Percentiles rank a stretch among this genome's conserved stretches.
These are phyloP conservation scores for Xyliphius kryptos DNA, from an alignment of 2,113 vertebrate species.

Conservation along the genomic window DNA sequence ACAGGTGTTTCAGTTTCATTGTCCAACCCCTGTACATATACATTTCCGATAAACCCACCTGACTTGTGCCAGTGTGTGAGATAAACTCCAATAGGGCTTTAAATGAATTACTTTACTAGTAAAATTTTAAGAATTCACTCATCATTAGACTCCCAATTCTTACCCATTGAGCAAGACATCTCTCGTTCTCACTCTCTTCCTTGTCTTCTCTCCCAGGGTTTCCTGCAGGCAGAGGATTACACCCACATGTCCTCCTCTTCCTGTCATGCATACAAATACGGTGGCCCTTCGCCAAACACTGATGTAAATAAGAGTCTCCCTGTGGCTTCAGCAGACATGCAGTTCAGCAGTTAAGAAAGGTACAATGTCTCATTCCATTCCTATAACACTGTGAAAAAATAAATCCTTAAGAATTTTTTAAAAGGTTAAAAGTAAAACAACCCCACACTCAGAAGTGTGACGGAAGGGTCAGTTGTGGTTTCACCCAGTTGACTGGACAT, in stretches of 20 bases:
- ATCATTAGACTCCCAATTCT: slow-evolving; percentile 19
- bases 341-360: slow-evolving; percentile 36
- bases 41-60: background rate
- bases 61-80: background rate
- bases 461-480: no score
- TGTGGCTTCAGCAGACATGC: slow-evolving; percentile 41
- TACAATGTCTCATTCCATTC: slow-evolving; percentile 26
- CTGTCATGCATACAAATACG: slow-evolving; percentile 37
- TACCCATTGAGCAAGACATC: background rate
- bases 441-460: no score
- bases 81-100: background rate
- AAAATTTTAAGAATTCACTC: slow-evolving; percentile 5
- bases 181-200: background rate
- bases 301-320: slow-evolving; percentile 37
- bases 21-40: no score
- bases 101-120: background rate
- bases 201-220: slow-evolving; percentile 13
- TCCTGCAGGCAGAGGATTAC: slow-evolving; percentile 38
- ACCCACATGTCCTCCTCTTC: slow-evolving; percentile 37
- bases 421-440: no score
- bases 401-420: no score
- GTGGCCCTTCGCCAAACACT: slow-evolving; percentile 26
- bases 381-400: background rate
- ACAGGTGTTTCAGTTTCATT: no score
- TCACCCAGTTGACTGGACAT: no score